phyloP scores from a whole-genome alignment of 2,113 vertebrate species.

The Pica pica region DNA sequence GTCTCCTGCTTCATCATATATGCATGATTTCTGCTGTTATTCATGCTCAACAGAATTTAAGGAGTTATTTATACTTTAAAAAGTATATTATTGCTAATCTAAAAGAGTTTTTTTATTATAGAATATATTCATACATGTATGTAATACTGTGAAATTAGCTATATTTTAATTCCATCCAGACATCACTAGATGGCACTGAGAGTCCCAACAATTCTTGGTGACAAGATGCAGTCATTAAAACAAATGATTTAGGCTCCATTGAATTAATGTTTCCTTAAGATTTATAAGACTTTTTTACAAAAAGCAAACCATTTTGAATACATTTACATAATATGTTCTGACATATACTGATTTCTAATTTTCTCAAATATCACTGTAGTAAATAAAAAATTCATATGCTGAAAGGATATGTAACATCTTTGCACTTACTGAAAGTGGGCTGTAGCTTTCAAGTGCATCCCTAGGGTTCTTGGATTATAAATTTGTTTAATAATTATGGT shows the following conservation, averaged over 20 bases:
- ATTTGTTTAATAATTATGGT: neutral
- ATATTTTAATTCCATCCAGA: neutral
- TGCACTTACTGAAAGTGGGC: neutral
- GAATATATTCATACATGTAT: accelerated
- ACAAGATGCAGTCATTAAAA: neutral
- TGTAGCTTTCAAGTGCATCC: neutral
- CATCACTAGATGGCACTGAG: conserved; percentile 67
- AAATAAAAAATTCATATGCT: neutral
- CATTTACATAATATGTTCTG: neutral
- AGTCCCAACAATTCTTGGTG: neutral
- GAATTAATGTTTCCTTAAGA: neutral
- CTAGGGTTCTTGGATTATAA: neutral
- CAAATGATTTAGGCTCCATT: neutral
- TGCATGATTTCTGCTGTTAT: neutral
- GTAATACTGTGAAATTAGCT: neutral
- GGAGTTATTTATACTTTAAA: neutral
- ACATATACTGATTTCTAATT: neutral
- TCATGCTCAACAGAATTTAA: neutral
- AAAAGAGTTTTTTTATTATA: neutral
- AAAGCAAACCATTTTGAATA: neutral
- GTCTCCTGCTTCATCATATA: neutral
- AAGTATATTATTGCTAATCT: neutral
- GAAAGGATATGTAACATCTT: neutral
- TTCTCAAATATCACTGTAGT: neutral
- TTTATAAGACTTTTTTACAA: neutral